These are phyloP conservation scores for Ceramica pisi DNA, from an alignment of 2,888 invertebrate genomes.

Conservation along the genomic window DNA sequence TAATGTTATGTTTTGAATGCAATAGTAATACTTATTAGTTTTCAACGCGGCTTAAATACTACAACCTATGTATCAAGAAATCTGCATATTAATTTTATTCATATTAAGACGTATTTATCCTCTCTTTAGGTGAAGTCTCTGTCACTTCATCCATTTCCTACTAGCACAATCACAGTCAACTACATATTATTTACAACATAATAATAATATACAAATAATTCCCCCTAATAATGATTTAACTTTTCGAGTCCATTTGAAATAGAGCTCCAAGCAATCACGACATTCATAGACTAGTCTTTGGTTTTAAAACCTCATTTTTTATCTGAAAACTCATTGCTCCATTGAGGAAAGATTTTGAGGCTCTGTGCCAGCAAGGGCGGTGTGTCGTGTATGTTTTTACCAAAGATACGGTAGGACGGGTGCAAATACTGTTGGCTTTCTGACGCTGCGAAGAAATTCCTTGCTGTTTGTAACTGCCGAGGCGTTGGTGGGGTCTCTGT, in stretches of 20 bases:
- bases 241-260: slow-evolving; percentile 27
- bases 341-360: slow-evolving; percentile 69
- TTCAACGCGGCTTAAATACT: neutral
- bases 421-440: slow-evolving; percentile 73
- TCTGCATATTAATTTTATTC: neutral
- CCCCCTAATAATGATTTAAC: slow-evolving; percentile 3
- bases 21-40: neutral
- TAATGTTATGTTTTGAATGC: neutral
- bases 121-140: neutral
- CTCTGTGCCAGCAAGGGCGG: slow-evolving; percentile 67
- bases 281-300: slow-evolving; percentile 10
- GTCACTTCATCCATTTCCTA: neutral
- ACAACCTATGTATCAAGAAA: neutral
- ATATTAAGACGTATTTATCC: neutral
- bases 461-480: slow-evolving; percentile 72
- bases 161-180: slow-evolving; percentile 6
- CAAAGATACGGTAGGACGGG: slow-evolving; percentile 69
- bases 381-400: slow-evolving; percentile 66
- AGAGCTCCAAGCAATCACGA: slow-evolving; percentile 1
- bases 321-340: slow-evolving; percentile 63
- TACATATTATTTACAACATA: neutral
- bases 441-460: slow-evolving; percentile 72
- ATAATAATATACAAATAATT: too few species aligned
- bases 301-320: slow-evolving; percentile 22
- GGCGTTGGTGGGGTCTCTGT: slow-evolving; percentile 66